A percentile compares a stretch with the other conserved stretches of the same genome.
These are phyloP conservation scores for Copidosoma floridanum DNA, from an alignment of 1,140 invertebrate species.

Conservation along the genomic window DNA sequence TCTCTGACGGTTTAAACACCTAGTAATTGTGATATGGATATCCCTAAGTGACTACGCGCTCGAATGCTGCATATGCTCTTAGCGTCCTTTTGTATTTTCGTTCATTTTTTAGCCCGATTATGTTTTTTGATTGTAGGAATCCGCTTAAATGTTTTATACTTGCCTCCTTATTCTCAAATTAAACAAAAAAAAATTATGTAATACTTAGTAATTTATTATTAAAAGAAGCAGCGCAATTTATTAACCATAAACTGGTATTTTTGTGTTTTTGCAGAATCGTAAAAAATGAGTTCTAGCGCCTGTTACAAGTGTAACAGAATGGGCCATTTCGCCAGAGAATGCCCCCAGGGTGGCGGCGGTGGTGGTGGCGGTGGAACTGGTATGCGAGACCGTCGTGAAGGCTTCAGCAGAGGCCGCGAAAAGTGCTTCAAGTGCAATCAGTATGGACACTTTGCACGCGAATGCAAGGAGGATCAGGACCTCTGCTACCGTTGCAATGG, in stretches of 20 bases:
- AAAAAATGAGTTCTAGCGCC: conserved; percentile 61
- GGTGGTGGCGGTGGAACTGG: conserved; percentile 48
- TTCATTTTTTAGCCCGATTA: too few relatives aligned
- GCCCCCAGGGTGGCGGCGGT: conserved; percentile 66
- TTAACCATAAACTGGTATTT: too few relatives aligned
- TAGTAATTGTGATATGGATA: too few relatives aligned
- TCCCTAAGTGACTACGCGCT: too few relatives aligned
- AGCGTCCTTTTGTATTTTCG: too few relatives aligned
- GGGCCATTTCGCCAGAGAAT: conserved; percentile 84
- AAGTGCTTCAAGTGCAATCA: conserved; percentile 96
- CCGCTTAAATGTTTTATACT: too few relatives aligned
- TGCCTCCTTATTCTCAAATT: not conserved
- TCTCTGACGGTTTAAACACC: too few relatives aligned
- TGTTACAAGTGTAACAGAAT: conserved; percentile 90
- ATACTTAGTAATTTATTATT: too few relatives aligned
- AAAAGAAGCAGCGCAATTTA: too few relatives aligned
- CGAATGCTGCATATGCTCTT: too few relatives aligned
- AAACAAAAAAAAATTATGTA: not conserved
- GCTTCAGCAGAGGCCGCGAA: conserved; percentile 66
- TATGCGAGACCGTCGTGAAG: conserved; percentile 57
- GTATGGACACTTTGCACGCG: conserved; percentile 87
- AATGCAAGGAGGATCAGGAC: conserved; percentile 84
- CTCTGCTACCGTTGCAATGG: conserved; percentile 83
- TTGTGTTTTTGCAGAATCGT: conserved; percentile 34
- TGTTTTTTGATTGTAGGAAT: too few relatives aligned